Conservation (phyloP, 2,797 vertebrate genomes). For the Morus bassanus region DNA sequence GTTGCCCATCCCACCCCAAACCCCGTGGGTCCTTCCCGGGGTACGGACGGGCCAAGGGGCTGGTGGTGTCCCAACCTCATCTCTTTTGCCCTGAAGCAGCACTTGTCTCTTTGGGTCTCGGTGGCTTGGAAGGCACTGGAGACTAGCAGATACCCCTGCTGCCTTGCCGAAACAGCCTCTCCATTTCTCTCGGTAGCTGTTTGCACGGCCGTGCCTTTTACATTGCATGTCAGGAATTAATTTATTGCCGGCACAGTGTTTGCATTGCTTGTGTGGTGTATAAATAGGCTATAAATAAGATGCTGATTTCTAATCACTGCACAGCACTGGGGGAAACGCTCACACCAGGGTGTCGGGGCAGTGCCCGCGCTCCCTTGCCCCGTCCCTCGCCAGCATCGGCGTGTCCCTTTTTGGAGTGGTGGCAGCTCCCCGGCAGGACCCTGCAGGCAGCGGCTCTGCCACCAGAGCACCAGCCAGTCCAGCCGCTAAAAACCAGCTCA, state of each 20-base stretch:
- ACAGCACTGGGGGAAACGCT: not conserved
- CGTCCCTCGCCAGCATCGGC: accelerated
- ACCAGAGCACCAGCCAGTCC: not conserved
- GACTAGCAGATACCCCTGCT: not conserved
- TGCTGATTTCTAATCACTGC: conserved; percentile 1
- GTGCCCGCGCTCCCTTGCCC: not conserved
- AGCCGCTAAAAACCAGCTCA: not conserved
- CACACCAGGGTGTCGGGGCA: not conserved
- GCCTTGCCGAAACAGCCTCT: not conserved
- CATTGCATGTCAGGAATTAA: not conserved
- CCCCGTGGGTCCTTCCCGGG: not conserved
- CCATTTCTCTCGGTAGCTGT: not conserved
- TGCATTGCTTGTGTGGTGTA: not conserved
- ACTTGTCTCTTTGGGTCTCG: not conserved
- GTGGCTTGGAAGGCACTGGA: not conserved
- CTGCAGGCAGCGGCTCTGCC: not conserved
- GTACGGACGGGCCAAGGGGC: not conserved
- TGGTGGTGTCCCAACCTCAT: not conserved
- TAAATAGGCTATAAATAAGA: conserved; percentile 19
- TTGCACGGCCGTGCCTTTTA: not conserved
- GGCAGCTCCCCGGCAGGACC: not conserved
- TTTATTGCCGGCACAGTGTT: not conserved
- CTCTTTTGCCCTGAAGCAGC: not conserved
- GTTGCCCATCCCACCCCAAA: not conserved
- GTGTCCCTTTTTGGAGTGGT: not conserved